Conservation (phyloP, 2,888 invertebrate species). For the Euspilapteryx auroguttella region DNA sequence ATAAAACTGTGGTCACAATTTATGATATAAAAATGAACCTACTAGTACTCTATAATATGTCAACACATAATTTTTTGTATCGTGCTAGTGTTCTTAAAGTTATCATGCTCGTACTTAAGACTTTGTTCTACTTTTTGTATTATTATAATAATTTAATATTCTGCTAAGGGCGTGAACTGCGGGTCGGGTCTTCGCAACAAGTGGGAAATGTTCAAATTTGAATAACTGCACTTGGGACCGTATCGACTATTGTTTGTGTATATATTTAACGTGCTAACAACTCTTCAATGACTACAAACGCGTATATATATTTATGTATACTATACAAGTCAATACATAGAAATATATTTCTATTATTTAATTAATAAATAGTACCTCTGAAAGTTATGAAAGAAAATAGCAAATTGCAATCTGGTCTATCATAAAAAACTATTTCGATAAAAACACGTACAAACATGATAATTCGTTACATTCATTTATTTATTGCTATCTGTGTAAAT, state of each 20-base stretch:
- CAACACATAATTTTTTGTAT: constrained; percentile 38
- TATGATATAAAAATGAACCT: constrained; percentile 49
- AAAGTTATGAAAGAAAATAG: constrained; percentile 63
- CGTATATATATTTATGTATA: too few species aligned
- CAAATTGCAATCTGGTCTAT: constrained; percentile 34
- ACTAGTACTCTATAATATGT: constrained; percentile 31
- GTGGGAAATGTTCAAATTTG: constrained; percentile 57
- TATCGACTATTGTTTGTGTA: constrained; percentile 34
- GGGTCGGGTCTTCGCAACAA: constrained; percentile 40
- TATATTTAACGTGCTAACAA: constrained; percentile 11
- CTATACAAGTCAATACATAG: constrained; percentile 58
- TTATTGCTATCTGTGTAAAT: constrained; percentile 59
- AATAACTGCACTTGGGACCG: constrained; percentile 58
- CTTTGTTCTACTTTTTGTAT: constrained; percentile 6
- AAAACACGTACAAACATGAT: constrained; percentile 58
- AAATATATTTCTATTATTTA: constrained; percentile 66
- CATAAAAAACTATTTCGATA: constrained; percentile 58
- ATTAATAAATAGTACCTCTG: constrained; percentile 66
- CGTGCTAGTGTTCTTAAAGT: constrained; percentile 39
- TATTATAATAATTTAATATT: constrained; percentile 19
- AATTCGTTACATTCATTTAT: constrained; percentile 42
- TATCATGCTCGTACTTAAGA: constrained; percentile 22
- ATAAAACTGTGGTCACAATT: constrained; percentile 64
- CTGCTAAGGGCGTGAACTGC: constrained; percentile 49
- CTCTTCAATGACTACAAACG: too few species aligned